A percentile compares a stretch with the other conserved stretches of the same genome.
Conservation (phyloP, 2,113 vertebrate genomes). For the Peromyscus californicus region DNA sequence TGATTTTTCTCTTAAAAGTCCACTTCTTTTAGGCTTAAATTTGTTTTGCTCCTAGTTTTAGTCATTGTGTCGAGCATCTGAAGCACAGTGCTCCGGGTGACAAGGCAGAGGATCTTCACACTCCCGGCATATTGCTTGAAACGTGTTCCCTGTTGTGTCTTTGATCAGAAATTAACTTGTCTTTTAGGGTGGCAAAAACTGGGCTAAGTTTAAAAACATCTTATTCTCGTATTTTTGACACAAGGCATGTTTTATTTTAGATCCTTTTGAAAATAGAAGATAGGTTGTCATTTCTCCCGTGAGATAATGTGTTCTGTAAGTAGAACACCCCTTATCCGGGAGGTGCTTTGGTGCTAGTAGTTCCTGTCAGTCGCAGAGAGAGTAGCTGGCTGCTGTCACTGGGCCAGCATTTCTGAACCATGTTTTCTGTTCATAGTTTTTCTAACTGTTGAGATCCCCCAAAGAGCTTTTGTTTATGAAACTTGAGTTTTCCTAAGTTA, state of each 20-base stretch:
- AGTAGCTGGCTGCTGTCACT: too few species aligned
- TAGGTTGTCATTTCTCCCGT: neutral
- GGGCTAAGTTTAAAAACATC: conserved; percentile 27
- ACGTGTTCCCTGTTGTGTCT: neutral
- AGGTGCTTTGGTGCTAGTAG: neutral
- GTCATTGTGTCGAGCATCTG: neutral
- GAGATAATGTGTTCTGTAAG: neutral
- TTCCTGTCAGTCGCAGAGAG: neutral
- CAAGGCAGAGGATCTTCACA: neutral
- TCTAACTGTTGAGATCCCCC: neutral
- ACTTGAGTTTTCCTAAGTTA: neutral
- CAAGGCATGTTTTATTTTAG: conserved; percentile 35
- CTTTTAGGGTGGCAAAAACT: neutral
- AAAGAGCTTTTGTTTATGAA: conserved; percentile 35
- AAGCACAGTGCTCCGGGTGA: neutral
- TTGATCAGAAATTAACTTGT: neutral
- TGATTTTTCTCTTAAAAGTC: neutral
- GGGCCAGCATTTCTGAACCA: neutral
- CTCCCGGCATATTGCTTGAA: neutral
- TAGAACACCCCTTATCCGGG: neutral
- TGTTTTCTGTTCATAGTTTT: neutral
- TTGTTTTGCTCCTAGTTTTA: conserved; percentile 26
- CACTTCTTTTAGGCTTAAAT: neutral
- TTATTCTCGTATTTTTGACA: conserved; percentile 24
- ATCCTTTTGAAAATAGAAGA: conserved; percentile 47